Conservation (phyloP, 2,888 invertebrate genomes). For the Mystacides longicornis region DNA sequence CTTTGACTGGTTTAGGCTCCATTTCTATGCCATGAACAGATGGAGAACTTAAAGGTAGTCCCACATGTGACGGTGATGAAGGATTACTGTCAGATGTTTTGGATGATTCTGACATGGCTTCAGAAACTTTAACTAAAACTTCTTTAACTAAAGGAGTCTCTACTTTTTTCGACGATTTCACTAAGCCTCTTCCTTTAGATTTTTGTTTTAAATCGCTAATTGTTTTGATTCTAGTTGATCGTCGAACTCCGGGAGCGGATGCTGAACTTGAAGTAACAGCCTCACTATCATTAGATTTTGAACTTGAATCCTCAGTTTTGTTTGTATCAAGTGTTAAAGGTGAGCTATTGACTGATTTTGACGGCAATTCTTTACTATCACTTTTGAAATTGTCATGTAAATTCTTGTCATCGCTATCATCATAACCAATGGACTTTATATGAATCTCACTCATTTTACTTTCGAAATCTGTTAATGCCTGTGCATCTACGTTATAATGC, state of each 20-base stretch:
- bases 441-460: conserved; percentile 16
- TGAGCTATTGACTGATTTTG: background rate
- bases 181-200: conserved; percentile 58
- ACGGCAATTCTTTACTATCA: background rate
- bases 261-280: conserved; percentile 46
- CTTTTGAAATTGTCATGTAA: background rate
- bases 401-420: background rate
- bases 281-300: conserved; percentile 37
- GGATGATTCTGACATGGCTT: conserved; percentile 52
- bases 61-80: conserved; percentile 28
- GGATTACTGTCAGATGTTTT: conserved; percentile 29
- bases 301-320: conserved; percentile 33
- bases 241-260: conserved; percentile 53
- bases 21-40: conserved; percentile 40
- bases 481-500: background rate
- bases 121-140: conserved; percentile 44
- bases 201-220: conserved; percentile 62
- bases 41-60: conserved; percentile 32
- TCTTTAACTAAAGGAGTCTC: conserved; percentile 45
- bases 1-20: conserved; percentile 64
- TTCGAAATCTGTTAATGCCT: conserved; percentile 12
- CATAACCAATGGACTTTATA: conserved; percentile 1
- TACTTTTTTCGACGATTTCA: conserved; percentile 49
- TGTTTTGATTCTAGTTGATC: conserved; percentile 70
- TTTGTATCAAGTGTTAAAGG: too few species aligned